Evolutionary conservation across 2,888 invertebrate species (phyloP), one percentile per base, ranked within the genome.

Genomic region (Apamea epomidion): DNA sequence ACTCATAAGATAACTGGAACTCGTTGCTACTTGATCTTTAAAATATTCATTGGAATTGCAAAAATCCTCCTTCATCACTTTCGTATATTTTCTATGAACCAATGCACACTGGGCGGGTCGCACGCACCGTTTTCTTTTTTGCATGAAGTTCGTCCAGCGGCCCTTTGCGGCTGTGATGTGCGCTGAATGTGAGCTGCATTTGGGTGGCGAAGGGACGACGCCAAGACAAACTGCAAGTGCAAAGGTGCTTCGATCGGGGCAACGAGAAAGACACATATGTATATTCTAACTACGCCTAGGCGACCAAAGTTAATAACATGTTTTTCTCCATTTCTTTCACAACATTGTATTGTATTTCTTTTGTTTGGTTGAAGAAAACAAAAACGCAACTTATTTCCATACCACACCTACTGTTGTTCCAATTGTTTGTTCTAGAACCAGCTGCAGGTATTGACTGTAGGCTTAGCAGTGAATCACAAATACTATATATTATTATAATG

Each of bases 361-460:
- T 68, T 62, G 67, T 72, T 67, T 71, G 7, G 42, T 51, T 8
- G 3, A 42, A 81, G 21, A 71, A 83, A 71, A 83, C 77, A 42
- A 51, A 51, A 70, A 32, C 12, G 45, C 54, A 8, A 21, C 51
- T 58, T 32, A n/a, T 42, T 72, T 58, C 16, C 18, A 64, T 14
- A 25, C 0, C 25, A 0, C 10, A 18, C 2, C 2, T 32, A 54
- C 32, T 58, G 29, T 62, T 64, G 29, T 54, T 45, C 1, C 25
- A 51, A 65, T 74, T 14, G 45, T 70, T 64, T 48, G 62, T 29
- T 21, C n/a, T 16, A 12, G 3, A 25, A 10, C 58, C 80, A 83
- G 62, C 74, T 84, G 83, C 62, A 32, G 32, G 32, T 32, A n/a
- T 74, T 42, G 29, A 74, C 51, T n/a, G 32, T 45, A 29, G 1